Evolutionary conservation across 37 sponge, comb jelly and placozoan genomes (phyloP), one percentile per base, ranked within the genome.

Genomic region (Corticium candelabrum): DNA sequence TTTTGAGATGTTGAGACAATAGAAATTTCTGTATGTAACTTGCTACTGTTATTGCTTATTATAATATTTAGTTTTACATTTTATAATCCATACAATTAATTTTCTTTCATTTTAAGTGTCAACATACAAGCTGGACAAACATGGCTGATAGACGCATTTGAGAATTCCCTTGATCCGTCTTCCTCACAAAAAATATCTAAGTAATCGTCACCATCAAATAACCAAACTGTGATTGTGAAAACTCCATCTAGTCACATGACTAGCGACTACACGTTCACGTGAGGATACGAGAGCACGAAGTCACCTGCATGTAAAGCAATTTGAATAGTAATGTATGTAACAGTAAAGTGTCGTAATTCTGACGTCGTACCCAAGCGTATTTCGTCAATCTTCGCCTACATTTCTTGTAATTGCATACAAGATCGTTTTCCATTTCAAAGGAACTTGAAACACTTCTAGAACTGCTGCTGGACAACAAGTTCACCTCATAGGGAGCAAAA

Each of bases 181-280:
- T 90, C 91, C 69, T 94, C 94, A 79, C 94, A 94, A 76, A 94
- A 94, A n/a, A 94, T 84, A 73, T 94, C 92, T 87, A 79, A 35
- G 35, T 7, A 34, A 70, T 30, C 5, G 5, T 4, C 4, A 15
- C 21, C 35, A 33, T 7, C 4, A 5, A 4, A 4, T n/a, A 5
- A 29, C 73, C 29, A 70, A 4, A 70, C 32, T n/a, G 73, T 21
- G 11, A 50, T 50, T 50, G 11, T 11, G 62, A 50, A 21, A 11
- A 50, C 21, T 50, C 21, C 21, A n/a, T n/a, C n/a, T n/a, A n/a
- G n/a, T n/a, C n/a, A n/a, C n/a, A n/a, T n/a, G n/a, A n/a, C n/a
- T n/a, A n/a, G n/a, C n/a, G n/a, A n/a, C n/a, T n/a, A n/a, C n/a
- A n/a, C n/a, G n/a, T n/a, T 2, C 37, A 30, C 4, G 27, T 2